phyloP scores from a whole-genome alignment of 2,113 vertebrate genomes.

The Silurus glanis region DNA sequence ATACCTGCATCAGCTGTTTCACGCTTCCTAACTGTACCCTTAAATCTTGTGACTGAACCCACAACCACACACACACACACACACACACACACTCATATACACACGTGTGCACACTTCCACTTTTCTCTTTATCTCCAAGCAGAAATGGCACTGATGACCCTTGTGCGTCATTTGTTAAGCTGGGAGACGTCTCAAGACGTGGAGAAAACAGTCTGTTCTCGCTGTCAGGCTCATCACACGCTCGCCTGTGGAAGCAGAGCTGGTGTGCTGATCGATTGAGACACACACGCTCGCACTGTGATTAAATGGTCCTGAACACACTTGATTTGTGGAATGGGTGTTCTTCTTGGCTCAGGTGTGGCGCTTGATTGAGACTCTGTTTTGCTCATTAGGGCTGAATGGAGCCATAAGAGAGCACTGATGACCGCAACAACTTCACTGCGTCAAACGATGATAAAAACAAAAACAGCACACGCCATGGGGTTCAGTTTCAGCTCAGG shows the following conservation, averaged over 20 bases:
- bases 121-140: not conserved
- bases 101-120: not conserved
- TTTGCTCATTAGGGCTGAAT: not conserved
- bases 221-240: constrained; percentile 11
- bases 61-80: not conserved
- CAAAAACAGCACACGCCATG: not conserved
- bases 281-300: not conserved
- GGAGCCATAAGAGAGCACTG: not conserved
- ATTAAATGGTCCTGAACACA: constrained; percentile 3
- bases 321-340: constrained; percentile 20
- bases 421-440: not conserved
- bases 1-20: not conserved
- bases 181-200: not conserved
- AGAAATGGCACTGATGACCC: not conserved
- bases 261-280: no score
- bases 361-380: not conserved
- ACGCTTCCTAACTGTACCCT: not conserved
- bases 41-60: not conserved
- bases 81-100: constrained; percentile 12
- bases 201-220: constrained; percentile 1
- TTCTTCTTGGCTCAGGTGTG: constrained; percentile 24
- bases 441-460: not conserved
- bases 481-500: not conserved
- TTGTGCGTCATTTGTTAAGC: not conserved
- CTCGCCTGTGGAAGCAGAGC: not conserved